These are phyloP conservation scores for Thymelicus lineola DNA, from an alignment of 2,888 invertebrate genomes.

Conservation along the genomic window DNA sequence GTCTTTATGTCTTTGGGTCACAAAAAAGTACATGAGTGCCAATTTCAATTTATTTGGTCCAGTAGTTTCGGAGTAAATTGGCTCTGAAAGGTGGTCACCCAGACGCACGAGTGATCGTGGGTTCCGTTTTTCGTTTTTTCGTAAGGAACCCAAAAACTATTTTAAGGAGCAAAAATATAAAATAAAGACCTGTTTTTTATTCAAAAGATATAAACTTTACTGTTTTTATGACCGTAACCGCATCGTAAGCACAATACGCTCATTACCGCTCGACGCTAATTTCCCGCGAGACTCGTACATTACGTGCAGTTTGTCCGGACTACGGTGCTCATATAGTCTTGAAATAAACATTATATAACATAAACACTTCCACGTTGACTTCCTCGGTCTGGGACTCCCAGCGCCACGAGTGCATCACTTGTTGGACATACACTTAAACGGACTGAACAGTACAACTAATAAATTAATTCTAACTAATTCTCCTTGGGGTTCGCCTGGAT, in stretches of 20 bases:
- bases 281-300: slow-evolving; percentile 56
- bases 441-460: neutral
- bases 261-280: slow-evolving; percentile 52
- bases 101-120: too few species aligned
- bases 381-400: neutral
- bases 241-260: slow-evolving; percentile 44
- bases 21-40: too few species aligned
- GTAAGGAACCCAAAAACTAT: too few species aligned
- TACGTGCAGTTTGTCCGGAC: slow-evolving; percentile 39
- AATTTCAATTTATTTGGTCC: too few species aligned
- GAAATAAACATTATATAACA: slow-evolving; percentile 5
- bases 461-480: too few species aligned
- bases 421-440: neutral
- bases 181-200: neutral
- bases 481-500: too few species aligned
- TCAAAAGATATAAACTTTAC: neutral
- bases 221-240: slow-evolving; percentile 14
- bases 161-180: too few species aligned
- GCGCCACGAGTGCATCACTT: neutral
- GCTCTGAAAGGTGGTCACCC: too few species aligned
- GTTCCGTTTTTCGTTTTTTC: too few species aligned
- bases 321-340: slow-evolving; percentile 26
- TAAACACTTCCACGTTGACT: neutral
- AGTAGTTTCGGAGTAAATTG: too few species aligned
- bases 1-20: too few species aligned